Evolutionary conservation across 1,140 invertebrate species (phyloP).

Genomic region (Caenorhabditis tropicalis): DNA sequence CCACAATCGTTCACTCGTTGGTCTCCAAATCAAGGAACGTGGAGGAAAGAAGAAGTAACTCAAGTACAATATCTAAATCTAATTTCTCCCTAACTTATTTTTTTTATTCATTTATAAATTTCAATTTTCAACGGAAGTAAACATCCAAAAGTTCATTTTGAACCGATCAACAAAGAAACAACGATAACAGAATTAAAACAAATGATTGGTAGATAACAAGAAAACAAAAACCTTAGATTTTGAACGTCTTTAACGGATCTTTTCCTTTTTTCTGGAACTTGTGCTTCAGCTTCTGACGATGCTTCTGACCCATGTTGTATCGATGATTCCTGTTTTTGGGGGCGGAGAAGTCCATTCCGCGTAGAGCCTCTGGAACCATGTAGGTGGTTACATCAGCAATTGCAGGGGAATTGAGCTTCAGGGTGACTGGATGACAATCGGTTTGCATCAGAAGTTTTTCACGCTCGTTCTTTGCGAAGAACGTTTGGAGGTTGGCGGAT

Average conservation of each 20-base stretch:
- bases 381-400: conserved; percentile 93
- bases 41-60: conserved; percentile 88
- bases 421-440: conserved; percentile 86
- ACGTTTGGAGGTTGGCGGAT: conserved; percentile 89
- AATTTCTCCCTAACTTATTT: neutral
- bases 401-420: conserved; percentile 82
- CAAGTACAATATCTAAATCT: neutral
- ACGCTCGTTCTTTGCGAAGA: conserved; percentile 91
- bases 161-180: neutral
- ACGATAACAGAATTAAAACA: neutral
- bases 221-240: conserved; percentile 48
- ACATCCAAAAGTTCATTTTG: no score
- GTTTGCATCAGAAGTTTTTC: conserved; percentile 88
- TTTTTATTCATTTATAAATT: neutral
- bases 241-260: conserved; percentile 57
- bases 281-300: conserved; percentile 50
- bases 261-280: conserved; percentile 55
- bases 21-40: conserved; percentile 92
- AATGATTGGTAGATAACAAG: neutral
- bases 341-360: conserved; percentile 32
- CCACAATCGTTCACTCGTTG: conserved; percentile 81
- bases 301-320: conserved; percentile 47
- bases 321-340: conserved; percentile 1
- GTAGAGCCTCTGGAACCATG: conserved; percentile 75
- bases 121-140: no score